Evolutionary conservation across 2,113 vertebrate genomes (phyloP).

Genomic region (Scomber japonicus): DNA sequence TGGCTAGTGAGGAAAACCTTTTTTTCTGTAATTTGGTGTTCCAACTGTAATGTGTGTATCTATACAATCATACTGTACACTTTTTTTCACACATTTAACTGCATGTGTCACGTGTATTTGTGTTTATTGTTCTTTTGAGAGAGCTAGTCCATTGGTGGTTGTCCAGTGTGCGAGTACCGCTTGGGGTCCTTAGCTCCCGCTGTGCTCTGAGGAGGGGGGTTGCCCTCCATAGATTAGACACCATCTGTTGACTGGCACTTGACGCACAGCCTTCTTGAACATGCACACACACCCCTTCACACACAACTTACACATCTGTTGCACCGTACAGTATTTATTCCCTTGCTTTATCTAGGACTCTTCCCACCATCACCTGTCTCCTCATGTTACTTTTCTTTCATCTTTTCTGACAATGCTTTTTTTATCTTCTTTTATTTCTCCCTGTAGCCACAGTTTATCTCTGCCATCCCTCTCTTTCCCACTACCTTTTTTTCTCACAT

Average conservation of each 20-base stretch:
- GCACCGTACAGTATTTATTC: slow-evolving; percentile 28
- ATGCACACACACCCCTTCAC: slow-evolving; percentile 6
- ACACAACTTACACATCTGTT: slow-evolving; percentile 23
- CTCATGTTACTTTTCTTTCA: slow-evolving; percentile 10
- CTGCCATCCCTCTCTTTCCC: background rate
- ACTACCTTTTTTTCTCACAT: background rate
- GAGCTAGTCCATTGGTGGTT: slow-evolving; percentile 41
- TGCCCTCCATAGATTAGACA: slow-evolving; percentile 75
- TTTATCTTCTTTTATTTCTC: slow-evolving; percentile 4
- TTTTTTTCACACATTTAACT: background rate
- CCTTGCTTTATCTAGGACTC: slow-evolving; percentile 22
- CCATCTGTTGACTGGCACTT: slow-evolving; percentile 82
- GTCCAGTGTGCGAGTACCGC: slow-evolving; percentile 62
- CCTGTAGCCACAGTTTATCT: slow-evolving; percentile 6
- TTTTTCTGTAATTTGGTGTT: background rate
- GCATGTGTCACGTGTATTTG: slow-evolving; percentile 14
- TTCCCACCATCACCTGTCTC: slow-evolving; percentile 26
- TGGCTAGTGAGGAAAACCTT: background rate
- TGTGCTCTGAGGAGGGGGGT: slow-evolving; percentile 53
- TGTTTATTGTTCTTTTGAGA: slow-evolving; percentile 46
- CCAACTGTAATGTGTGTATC: background rate
- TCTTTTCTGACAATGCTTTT: slow-evolving; percentile 16
- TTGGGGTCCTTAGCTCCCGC: slow-evolving; percentile 66
- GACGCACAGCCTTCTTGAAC: slow-evolving; percentile 30
- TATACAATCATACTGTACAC: background rate